Evolutionary conservation across 1,140 invertebrate genomes (phyloP).

Genomic region (Eubasilissa regina): DNA sequence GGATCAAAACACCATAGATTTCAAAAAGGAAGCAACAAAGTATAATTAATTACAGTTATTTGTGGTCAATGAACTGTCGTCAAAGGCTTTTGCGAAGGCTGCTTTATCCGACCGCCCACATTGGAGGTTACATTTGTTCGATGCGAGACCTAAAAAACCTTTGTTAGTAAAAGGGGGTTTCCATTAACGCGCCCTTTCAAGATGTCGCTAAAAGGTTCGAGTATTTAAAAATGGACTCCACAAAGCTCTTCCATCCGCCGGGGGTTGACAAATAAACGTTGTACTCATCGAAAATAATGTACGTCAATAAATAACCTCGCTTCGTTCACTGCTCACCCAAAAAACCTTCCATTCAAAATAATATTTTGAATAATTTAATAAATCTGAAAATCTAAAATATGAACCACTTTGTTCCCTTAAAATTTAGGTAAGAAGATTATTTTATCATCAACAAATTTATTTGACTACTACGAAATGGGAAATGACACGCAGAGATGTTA

Average conservation of each 20-base stretch:
- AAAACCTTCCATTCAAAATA: too few species aligned
- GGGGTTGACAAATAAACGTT: constrained; percentile 7
- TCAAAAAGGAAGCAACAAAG: not conserved
- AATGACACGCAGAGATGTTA: too few species aligned
- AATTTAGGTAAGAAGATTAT: too few species aligned
- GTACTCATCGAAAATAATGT: not conserved
- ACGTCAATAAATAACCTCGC: too few species aligned
- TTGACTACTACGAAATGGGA: too few species aligned
- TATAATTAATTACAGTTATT: constrained; percentile 10
- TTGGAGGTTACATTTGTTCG: constrained; percentile 9
- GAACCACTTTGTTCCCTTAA: too few species aligned
- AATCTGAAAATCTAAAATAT: too few species aligned
- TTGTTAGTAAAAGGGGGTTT: constrained; percentile 25
- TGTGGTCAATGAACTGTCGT: constrained; percentile 22
- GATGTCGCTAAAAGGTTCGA: constrained; percentile 35
- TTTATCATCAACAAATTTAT: too few species aligned
- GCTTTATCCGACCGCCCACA: not conserved
- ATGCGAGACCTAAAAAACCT: constrained; percentile 17
- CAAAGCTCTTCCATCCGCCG: not conserved
- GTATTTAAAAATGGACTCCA: constrained; percentile 17
- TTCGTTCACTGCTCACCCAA: too few species aligned
- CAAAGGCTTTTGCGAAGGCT: constrained; percentile 5
- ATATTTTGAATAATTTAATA: too few species aligned
- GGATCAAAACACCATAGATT: not conserved
- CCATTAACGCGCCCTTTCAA: constrained; percentile 33